phyloP scores from a whole-genome alignment of 2,888 invertebrate species.

The Eupithecia exiguata region DNA sequence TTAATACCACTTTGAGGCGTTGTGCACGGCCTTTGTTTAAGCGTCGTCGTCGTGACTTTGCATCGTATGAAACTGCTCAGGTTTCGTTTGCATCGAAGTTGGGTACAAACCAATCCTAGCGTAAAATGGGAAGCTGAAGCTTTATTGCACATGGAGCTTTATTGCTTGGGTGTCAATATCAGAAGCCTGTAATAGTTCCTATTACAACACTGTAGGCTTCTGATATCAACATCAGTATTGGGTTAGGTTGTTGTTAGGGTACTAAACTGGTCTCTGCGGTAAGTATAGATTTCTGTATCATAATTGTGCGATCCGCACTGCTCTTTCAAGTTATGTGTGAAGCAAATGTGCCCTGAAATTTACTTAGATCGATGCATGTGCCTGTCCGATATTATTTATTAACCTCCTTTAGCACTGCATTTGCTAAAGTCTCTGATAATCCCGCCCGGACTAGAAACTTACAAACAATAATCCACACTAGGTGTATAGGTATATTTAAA shows the following conservation, averaged over 20 bases:
- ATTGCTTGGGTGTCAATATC: background rate
- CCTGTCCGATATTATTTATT: too few species aligned
- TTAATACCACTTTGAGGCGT: slow-evolving; percentile 76
- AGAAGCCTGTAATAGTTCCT: background rate
- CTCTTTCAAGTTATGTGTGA: too few species aligned
- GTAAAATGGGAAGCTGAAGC: background rate
- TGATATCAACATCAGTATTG: too few species aligned
- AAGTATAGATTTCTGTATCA: background rate
- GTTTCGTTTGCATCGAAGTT: slow-evolving; percentile 25
- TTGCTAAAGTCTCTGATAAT: background rate
- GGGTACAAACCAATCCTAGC: background rate
- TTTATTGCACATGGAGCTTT: background rate
- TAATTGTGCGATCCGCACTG: background rate
- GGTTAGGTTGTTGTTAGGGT: background rate
- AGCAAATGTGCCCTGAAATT: too few species aligned
- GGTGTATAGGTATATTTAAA: background rate
- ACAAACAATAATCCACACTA: background rate
- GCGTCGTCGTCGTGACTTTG: slow-evolving; percentile 38
- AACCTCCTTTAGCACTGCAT: background rate
- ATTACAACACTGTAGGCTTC: too few species aligned
- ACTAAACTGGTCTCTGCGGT: background rate
- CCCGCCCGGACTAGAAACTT: background rate
- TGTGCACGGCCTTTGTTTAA: slow-evolving; percentile 59
- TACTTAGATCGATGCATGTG: too few species aligned
- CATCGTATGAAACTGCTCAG: slow-evolving; percentile 29